These are phyloP conservation scores for Opisthograptis luteolata DNA, from an alignment of 2,888 invertebrate genomes.

Conservation along the genomic window DNA sequence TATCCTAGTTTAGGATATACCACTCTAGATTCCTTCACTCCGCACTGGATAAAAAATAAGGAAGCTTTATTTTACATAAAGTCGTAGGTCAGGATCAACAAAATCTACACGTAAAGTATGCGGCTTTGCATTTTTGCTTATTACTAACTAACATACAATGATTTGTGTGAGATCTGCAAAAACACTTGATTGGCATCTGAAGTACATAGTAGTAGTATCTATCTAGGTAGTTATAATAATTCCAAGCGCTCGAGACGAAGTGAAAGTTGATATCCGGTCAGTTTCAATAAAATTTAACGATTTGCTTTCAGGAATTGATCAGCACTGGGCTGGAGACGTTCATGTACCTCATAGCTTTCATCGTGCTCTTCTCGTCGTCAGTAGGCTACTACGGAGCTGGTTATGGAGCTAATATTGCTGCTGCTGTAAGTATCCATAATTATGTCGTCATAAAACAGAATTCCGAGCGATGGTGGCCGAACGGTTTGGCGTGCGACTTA, in stretches of 20 bases:
- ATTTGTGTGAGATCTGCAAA: neutral
- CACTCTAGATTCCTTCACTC: too few relatives aligned
- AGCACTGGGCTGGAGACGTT: constrained; percentile 88
- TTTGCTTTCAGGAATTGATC: constrained; percentile 88
- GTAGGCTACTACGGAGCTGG: constrained; percentile 53
- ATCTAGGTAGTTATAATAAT: neutral
- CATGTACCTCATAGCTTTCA: constrained; percentile 91
- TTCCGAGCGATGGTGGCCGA: too few relatives aligned
- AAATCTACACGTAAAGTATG: too few relatives aligned
- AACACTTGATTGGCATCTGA: neutral
- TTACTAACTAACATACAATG: too few relatives aligned
- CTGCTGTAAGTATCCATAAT: constrained; percentile 91
- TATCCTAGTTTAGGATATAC: too few relatives aligned
- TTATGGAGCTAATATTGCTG: constrained; percentile 87
- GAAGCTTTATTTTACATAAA: too few relatives aligned
- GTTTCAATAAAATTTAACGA: constrained; percentile 10
- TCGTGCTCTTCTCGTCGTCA: constrained; percentile 89
- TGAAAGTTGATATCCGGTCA: constrained; percentile 11
- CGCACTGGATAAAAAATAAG: too few relatives aligned
- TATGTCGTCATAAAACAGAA: too few relatives aligned
- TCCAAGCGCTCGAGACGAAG: constrained; percentile 2
- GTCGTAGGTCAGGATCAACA: too few relatives aligned
- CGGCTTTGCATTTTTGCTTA: too few relatives aligned
- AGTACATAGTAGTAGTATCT: neutral
- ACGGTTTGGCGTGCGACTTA: too few relatives aligned